Percentiles rank a stretch among this genome's conserved stretches.
Conservation (phyloP, 2,797 vertebrate genomes). For the Propithecus perrieri region DNA sequence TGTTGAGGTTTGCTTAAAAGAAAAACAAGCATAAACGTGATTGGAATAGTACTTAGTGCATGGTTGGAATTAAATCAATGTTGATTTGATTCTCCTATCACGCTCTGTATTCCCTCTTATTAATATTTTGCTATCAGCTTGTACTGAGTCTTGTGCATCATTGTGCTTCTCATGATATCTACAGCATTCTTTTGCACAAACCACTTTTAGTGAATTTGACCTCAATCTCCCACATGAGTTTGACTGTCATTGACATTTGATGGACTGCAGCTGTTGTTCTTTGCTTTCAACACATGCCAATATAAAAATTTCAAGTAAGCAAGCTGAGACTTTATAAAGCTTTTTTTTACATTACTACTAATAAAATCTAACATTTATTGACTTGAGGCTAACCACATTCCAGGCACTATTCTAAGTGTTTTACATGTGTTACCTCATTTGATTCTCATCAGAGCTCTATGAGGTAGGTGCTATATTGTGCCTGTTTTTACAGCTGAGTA, state of each 20-base stretch:
- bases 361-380: slow-evolving; percentile 39
- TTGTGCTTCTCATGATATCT: not conserved
- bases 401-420: not conserved
- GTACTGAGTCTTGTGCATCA: not conserved
- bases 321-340: not conserved
- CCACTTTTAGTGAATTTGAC: not conserved
- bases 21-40: not conserved
- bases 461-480: not conserved
- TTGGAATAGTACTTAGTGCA: not conserved
- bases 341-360: slow-evolving; percentile 19
- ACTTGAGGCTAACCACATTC: not conserved
- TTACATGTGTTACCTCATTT: not conserved
- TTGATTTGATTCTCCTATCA: not conserved
- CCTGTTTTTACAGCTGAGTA: slow-evolving; percentile 57
- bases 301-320: slow-evolving; percentile 42
- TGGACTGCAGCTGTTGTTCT: not conserved
- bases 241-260: not conserved
- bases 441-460: slow-evolving; percentile 12
- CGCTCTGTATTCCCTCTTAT: not conserved
- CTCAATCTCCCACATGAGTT: not conserved
- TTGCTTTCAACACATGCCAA: not conserved
- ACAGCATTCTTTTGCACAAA: not conserved
- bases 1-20: slow-evolving; percentile 4
- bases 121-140: not conserved
- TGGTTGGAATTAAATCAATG: not conserved